phyloP scores from a whole-genome alignment of 2,113 vertebrate species.

The Megalops atlanticus region DNA sequence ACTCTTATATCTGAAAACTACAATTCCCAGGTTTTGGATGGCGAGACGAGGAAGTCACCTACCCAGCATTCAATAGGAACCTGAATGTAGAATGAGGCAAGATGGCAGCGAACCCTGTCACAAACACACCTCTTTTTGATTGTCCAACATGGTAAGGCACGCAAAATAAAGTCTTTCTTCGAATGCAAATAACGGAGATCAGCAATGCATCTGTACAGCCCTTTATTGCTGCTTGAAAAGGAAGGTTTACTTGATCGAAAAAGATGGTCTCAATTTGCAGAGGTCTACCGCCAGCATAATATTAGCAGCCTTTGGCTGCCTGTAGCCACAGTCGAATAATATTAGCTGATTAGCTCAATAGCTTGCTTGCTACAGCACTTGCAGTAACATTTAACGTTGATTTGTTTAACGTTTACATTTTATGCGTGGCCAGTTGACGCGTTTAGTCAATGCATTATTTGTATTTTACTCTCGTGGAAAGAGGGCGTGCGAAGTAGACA shows the following conservation, averaged over 20 bases:
- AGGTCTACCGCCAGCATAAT: neutral
- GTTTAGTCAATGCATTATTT: neutral
- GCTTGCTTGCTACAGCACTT: neutral
- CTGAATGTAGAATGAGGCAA: conserved; percentile 70
- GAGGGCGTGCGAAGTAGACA: too few relatives aligned
- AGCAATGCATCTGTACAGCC: neutral
- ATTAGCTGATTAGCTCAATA: too few relatives aligned
- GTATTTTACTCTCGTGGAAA: neutral
- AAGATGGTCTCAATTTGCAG: neutral
- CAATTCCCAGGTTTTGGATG: neutral
- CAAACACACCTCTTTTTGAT: conserved; percentile 70
- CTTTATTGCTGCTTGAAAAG: neutral
- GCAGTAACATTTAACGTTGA: neutral
- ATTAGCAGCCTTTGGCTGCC: neutral
- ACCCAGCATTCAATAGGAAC: conserved; percentile 64
- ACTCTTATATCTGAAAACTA: neutral
- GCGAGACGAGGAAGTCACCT: conserved; percentile 40
- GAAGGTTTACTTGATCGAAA: neutral
- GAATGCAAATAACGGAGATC: neutral
- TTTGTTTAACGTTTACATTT: neutral
- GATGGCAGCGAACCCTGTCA: conserved; percentile 79
- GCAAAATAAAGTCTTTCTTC: neutral
- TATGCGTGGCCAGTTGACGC: neutral
- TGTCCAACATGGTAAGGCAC: conserved; percentile 80
- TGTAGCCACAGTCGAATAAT: neutral